Conservation (phyloP, 2,888 invertebrate species). For the Conus canariensis region DNA sequence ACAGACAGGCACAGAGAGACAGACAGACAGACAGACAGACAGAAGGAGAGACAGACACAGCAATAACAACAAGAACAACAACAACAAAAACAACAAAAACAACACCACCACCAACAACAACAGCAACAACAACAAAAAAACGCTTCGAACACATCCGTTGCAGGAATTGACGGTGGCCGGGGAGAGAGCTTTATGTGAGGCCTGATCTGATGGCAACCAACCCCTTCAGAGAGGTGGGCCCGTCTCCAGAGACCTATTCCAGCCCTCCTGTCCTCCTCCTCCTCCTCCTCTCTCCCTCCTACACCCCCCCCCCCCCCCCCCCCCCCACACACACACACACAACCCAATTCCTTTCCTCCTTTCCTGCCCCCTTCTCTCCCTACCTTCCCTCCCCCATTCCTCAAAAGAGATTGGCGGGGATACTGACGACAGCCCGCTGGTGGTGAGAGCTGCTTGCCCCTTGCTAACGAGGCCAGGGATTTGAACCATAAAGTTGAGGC, state of each 20-base stretch:
- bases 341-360: no score
- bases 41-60: neutral
- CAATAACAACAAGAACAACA: neutral
- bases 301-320: neutral
- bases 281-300: neutral
- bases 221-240: neutral
- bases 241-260: constrained; percentile 4
- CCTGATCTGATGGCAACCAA: neutral
- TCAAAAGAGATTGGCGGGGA: no score
- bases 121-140: neutral
- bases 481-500: no score
- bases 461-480: no score
- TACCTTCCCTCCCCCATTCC: no score
- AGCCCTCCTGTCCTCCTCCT: neutral
- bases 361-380: no score
- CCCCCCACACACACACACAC: neutral
- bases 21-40: neutral
- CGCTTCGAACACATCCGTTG: neutral
- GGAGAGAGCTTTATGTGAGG: neutral
- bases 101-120: neutral
- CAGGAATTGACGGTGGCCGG: no score
- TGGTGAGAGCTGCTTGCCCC: no score
- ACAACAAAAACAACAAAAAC: neutral
- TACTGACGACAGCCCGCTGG: no score
- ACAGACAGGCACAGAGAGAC: neutral